These are phyloP conservation scores for Toxotes jaculatrix DNA, from an alignment of 2,113 vertebrate species.

Conservation along the genomic window DNA sequence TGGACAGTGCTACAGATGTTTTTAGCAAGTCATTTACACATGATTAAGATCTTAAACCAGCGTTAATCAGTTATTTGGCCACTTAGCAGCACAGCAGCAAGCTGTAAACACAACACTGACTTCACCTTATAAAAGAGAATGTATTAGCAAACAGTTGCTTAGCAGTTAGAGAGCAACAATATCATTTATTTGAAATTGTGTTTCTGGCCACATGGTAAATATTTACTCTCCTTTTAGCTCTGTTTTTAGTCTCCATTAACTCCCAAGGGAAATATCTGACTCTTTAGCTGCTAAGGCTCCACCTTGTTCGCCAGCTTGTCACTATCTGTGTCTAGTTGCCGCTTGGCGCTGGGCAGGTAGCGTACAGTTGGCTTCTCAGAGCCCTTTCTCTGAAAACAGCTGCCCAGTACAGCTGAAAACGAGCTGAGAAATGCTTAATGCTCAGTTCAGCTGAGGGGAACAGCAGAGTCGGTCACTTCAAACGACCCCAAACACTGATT, in stretches of 20 bases:
- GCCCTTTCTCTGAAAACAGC: neutral
- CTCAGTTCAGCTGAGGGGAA: neutral
- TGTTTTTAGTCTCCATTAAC: neutral
- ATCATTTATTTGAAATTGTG: neutral
- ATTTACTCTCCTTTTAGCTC: neutral
- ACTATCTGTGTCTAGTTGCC: neutral
- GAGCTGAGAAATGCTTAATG: neutral
- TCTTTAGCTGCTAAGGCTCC: neutral
- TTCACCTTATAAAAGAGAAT: neutral
- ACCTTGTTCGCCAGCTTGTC: neutral
- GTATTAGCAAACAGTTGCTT: neutral
- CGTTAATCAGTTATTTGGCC: neutral
- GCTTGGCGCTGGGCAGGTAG: neutral
- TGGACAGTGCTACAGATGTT: neutral
- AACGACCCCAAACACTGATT: neutral
- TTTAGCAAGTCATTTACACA: neutral
- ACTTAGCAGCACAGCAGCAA: neutral
- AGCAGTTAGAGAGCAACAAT: neutral
- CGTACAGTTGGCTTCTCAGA: neutral
- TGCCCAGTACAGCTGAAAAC: neutral
- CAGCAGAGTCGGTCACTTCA: neutral
- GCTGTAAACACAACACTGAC: neutral
- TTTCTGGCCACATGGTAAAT: neutral
- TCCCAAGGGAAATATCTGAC: neutral
- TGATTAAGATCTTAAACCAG: neutral